Percentiles rank a stretch among this genome's conserved stretches.
Evolutionary conservation across 2,797 vertebrate species (phyloP).

Genomic region (Pelodytes ibericus): DNA sequence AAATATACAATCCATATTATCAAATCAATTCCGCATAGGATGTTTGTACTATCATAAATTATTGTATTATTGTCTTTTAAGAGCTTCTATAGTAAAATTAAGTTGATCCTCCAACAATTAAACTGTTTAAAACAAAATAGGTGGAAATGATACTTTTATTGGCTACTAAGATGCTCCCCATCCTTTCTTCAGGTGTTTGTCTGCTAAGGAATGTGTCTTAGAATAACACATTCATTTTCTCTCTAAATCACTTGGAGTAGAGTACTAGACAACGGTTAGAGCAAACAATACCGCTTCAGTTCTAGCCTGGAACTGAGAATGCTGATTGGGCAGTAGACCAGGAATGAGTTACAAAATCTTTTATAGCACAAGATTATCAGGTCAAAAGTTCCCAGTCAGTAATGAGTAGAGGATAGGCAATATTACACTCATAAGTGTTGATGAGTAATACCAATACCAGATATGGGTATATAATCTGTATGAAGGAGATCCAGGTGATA

Average conservation of each 20-base stretch:
- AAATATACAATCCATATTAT: no score
- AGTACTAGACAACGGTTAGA: conserved; percentile 45
- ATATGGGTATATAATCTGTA: conserved; percentile 22
- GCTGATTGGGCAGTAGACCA: conserved; percentile 56
- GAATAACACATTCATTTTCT: conserved; percentile 53
- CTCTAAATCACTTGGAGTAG: conserved; percentile 54
- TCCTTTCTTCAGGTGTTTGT: conserved; percentile 28
- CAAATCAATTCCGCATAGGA: no score
- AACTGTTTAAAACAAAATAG: no score
- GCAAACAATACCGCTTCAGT: conserved; percentile 51
- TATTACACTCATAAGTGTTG: conserved; percentile 38
- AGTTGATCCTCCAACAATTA: no score
- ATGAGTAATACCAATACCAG: conserved; percentile 34
- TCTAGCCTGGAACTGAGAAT: conserved; percentile 53
- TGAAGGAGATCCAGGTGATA: conserved; percentile 23
- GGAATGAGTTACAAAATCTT: conserved; percentile 53
- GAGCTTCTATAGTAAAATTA: no score
- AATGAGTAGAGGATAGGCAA: conserved; percentile 25
- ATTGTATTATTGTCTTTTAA: no score
- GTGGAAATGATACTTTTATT: conserved; percentile 28
- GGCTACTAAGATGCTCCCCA: conserved; percentile 29
- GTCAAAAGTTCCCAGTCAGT: conserved; percentile 44
- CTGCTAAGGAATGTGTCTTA: conserved; percentile 42
- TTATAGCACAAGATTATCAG: conserved; percentile 53
- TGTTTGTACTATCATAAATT: no score